Base-by-base conservation (phyloP, 30 jellyfish, hydroid and myxozoan species). In the Morbakka virulenta region DNA sequence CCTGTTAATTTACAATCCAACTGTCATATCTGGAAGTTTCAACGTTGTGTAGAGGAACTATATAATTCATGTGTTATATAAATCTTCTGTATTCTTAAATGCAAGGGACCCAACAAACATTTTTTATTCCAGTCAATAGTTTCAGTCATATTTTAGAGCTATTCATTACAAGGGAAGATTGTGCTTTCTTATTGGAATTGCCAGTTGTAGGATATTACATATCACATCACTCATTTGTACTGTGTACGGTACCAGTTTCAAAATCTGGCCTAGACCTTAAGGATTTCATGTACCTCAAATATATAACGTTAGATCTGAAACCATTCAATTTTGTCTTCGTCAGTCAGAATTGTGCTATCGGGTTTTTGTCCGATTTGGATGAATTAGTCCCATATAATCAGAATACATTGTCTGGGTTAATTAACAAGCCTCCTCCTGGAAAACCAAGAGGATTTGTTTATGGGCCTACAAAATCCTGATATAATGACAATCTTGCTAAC, bases 401-500 rank as follows among this genome's bases (percentile, higher is more conserved):
- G 1, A 57, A 73, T 47, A 73, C 77, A 49, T 48, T 73, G 26
- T 20, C 85, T 17, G n/a, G 57, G 0, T 22, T 73, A 20, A 35
- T 73, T 49, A 78, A 73, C 22, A 47, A 50, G 31, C 85, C 49
- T 31, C 79, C 85, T 25, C 85, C 85, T 47, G 57, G 9, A 52
- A 24, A 73, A 26, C 17, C 52, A 26, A 73, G 31, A 48, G 30
- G 76, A 17, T 28, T 76, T 21, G 28, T 50, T 25, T 50, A 52
- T 30, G 31, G 87, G 82, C 87, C 87, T 6, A 76, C 32, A 52
- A 53, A 20, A 62, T 81, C 82, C 0, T 76, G 87, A 81, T 76
- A 0, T 47, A 57, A 35, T 53, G 47, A 53, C 6, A 62, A 76
- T 32, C 87, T 76, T 52, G 67, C 27, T 12, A 73, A 26, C 28